Base-by-base conservation (phyloP, 2,113 vertebrate genomes). In the Acrocephalus kingi region DNA sequence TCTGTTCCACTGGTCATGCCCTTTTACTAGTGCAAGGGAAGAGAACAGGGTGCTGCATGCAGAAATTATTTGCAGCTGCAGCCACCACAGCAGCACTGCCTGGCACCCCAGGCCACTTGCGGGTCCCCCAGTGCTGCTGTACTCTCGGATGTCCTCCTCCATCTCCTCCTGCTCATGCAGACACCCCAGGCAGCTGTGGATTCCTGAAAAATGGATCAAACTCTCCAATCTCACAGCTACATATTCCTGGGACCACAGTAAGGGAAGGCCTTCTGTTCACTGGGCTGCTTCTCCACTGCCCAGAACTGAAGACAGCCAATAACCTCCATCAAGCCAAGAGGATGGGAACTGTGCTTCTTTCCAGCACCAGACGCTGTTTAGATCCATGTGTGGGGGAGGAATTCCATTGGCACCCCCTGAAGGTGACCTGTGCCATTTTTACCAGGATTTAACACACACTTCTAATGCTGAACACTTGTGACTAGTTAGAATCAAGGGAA, bases 161-260 rank as follows among this genome's bases (percentile, higher is more conserved):
- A 49, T 35, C 41, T 23, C 22, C 11, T 48, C n/a, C 37, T 59
- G 73, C 73, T 59, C 46, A 20, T 1, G 0, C 14, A 21, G 13
- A 54, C 48, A 24, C 9, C 37, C n/a, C 22, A 78, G 48, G 33
- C 52, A 73, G 56, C 58, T 74, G 15, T 39, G 46, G 46, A 10
- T 22, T 27, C 58, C 28, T 2, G 4, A 6, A 25, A 28, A 55
- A 41, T 0, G 0, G 28, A 21, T 4, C 33, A 14, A 35, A 31
- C 39, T 10, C 62, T 45, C 46, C 4, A 3, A 9, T 25, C 35
- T 31, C 85, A 22, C 23, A 59, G 68, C 45, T 54, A 2, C 5
- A 5, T 5, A n/a, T 10, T 25, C 62, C 67, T 43, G 23, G 51
- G 35, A 56, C 45, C 21, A 15, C 1, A 73, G 19, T 9, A 76